A percentile compares a stretch with the other conserved stretches of the same genome.
These are phyloP conservation scores for Nipponacmea schrenckii DNA, from an alignment of 2,888 invertebrate species.

Conservation along the genomic window DNA sequence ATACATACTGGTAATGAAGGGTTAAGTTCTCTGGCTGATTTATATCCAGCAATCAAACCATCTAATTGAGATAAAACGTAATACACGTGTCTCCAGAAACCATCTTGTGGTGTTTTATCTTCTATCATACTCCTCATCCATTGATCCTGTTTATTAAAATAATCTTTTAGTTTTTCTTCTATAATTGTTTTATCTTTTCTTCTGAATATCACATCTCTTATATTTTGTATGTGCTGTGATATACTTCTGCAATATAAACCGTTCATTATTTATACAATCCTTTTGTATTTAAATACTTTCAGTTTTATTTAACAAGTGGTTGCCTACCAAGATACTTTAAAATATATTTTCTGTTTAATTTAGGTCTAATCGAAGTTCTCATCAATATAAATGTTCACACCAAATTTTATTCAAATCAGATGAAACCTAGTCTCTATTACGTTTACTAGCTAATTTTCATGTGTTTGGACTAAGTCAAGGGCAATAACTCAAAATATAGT, in stretches of 20 bases:
- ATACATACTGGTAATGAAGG: background rate
- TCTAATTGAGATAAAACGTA: slow-evolving; percentile 39
- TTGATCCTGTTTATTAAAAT: slow-evolving; percentile 33
- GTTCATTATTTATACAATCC: background rate
- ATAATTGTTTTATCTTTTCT: background rate
- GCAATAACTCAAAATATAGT: too few species aligned
- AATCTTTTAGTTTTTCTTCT: slow-evolving; percentile 27
- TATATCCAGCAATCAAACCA: slow-evolving; percentile 43
- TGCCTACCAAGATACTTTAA: too few species aligned
- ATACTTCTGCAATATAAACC: slow-evolving; percentile 38
- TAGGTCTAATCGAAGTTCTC: too few species aligned
- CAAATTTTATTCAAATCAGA: too few species aligned
- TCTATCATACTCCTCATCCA: slow-evolving; percentile 34
- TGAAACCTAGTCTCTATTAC: too few species aligned
- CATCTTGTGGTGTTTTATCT: slow-evolving; percentile 10
- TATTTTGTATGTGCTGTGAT: slow-evolving; percentile 38
- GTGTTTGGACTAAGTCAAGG: too few species aligned
- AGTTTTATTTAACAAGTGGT: too few species aligned
- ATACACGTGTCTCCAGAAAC: slow-evolving; percentile 39
- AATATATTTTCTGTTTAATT: too few species aligned
- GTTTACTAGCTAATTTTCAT: too few species aligned
- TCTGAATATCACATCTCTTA: slow-evolving; percentile 23
- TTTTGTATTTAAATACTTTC: too few species aligned
- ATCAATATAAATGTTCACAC: too few species aligned
- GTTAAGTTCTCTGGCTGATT: background rate